Base-by-base conservation (phyloP, 2,797 vertebrate species). In the Hippocampus kuda region DNA sequence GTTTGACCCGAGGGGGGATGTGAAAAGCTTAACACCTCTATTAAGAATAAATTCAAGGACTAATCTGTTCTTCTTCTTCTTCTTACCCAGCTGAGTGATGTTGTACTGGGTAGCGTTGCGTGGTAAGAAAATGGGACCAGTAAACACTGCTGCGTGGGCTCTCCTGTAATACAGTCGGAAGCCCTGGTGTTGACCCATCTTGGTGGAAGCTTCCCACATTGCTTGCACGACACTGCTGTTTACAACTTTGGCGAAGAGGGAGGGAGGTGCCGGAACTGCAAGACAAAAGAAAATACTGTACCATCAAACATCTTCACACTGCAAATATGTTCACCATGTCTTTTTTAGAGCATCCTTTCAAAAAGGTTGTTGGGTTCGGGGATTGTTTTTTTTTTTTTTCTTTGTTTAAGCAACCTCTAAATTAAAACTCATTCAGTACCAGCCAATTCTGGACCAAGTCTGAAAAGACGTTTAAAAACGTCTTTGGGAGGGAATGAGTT, bases 121-220 rank as follows among this genome's bases (percentile, higher is more conserved):
- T 20, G 92, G 88, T 74, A 99, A 92, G 51, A 88, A 79, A 76
- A 97, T 72, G 1, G 97, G 97, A 1, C 96, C 96, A 0, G 85
- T 93, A 83, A 94, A 98, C 62, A 87, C 76, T 0, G 91, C 82
- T 1, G 90, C 85, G 72, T 93, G 93, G 15, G 92, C 93, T 59
- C 93, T 90, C 72, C 95, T 94, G 88, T 96, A 98, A 68, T 88
- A 99, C 0, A 99, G 90, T 77, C 91, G 96, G 91, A 96, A 99
- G 70, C 97, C 97, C 57, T 94, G 89, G 0, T 92, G 93, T 69
- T 93, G 94, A 56, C 93, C 94, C 90, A 96, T 92, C 82, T 97
- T 94, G 48, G 91, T 86, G 75, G 95, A 94, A 34, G 94, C 90
- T 69, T 98, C 96, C 97, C 97, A 99, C 0, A 72, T 83, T 0